Evolutionary conservation across 1,140 invertebrate species (phyloP).

Genomic region (Cryptotermes secundus): DNA sequence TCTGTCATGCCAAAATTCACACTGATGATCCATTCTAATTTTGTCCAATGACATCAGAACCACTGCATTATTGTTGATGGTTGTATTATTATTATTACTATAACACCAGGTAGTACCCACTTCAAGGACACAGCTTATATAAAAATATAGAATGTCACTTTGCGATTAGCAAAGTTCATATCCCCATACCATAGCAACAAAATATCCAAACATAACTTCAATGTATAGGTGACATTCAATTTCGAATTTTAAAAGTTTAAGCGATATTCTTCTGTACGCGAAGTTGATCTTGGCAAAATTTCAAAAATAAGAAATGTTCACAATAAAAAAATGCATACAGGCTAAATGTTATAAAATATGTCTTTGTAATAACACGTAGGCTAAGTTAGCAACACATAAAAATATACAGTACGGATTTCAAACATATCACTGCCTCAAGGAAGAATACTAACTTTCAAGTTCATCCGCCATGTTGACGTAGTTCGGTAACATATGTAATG

Average conservation of each 20-base stretch:
- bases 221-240: neutral
- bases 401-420: neutral
- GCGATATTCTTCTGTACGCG: neutral
- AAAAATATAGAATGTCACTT: neutral
- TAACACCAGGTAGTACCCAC: neutral
- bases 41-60: too few species aligned
- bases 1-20: too few species aligned
- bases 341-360: neutral
- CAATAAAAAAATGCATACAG: neutral
- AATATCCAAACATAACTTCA: neutral
- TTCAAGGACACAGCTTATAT: neutral
- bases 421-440: neutral
- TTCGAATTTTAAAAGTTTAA: neutral
- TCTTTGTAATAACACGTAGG: neutral
- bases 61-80: too few species aligned
- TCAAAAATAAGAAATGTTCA: neutral
- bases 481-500: neutral
- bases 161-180: neutral
- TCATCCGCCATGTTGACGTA: constrained; percentile 42
- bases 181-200: neutral
- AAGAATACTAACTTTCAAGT: constrained; percentile 42
- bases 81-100: too few species aligned
- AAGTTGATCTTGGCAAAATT: neutral
- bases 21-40: too few species aligned
- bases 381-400: neutral